Conservation (phyloP, 1,140 invertebrate genomes). For the Lucilia cuprina region DNA sequence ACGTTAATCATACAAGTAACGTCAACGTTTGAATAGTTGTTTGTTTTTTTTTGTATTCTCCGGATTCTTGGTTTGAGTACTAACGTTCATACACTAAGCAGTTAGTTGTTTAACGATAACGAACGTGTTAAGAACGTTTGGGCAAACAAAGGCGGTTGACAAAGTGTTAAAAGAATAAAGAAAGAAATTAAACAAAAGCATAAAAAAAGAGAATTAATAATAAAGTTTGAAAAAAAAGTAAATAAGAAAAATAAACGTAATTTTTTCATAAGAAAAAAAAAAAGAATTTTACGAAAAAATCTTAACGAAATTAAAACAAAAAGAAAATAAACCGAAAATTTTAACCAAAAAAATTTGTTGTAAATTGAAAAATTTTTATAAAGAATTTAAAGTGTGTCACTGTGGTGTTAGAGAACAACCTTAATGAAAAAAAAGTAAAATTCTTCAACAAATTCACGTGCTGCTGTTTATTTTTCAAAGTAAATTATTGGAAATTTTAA, state of each 20-base stretch:
- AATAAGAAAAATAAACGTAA: not conserved
- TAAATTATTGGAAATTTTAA: not conserved
- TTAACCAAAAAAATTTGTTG: no score
- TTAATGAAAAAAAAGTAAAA: no score
- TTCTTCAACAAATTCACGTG: not conserved
- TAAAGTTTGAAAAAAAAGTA: not conserved
- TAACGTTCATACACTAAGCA: conserved; percentile 9
- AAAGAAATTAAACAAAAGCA: not conserved
- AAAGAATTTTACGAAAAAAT: not conserved
- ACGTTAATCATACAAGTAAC: not conserved
- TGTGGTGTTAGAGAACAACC: no score
- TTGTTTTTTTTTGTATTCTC: conserved; percentile 1
- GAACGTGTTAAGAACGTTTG: conserved; percentile 31
- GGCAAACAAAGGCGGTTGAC: not conserved
- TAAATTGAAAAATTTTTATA: no score
- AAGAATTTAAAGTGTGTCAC: no score
- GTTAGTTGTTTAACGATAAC: conserved; percentile 32
- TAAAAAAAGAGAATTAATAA: not conserved
- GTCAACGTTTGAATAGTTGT: not conserved
- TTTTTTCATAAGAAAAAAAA: not conserved
- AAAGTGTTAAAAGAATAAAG: not conserved
- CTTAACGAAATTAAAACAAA: not conserved
- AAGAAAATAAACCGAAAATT: not conserved
- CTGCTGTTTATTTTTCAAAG: not conserved
- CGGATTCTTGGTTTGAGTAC: conserved; percentile 22